Conservation (phyloP, 2,888 invertebrate species). For the Drosophila suboccidentalis region DNA sequence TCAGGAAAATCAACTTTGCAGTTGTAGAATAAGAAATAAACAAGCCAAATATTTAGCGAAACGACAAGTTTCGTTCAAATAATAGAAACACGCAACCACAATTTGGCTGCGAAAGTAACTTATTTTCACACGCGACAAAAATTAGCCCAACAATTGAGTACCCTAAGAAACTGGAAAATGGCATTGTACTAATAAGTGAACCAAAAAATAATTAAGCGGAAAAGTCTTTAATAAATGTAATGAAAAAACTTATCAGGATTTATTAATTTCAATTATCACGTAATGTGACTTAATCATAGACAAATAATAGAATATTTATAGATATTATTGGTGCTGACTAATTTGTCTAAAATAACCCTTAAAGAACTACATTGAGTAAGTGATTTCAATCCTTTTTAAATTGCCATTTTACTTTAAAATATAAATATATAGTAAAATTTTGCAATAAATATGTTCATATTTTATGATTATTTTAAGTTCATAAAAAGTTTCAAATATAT, state of each 20-base stretch:
- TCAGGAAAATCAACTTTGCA: conserved; percentile 41
- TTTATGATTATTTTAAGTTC: no score
- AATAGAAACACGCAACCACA: conserved; percentile 42
- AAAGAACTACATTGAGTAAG: not conserved
- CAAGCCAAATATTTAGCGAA: conserved; percentile 62
- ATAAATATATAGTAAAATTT: no score
- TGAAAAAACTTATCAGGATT: conserved; percentile 41
- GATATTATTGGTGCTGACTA: not conserved
- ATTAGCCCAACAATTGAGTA: conserved; percentile 53
- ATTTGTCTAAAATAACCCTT: not conserved
- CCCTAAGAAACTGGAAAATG: conserved; percentile 46
- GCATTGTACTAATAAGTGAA: conserved; percentile 7
- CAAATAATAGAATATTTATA: not conserved
- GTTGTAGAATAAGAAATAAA: conserved; percentile 56
- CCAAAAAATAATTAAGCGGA: no score
- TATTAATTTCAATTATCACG: conserved; percentile 10
- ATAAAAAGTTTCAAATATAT: no score
- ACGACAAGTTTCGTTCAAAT: conserved; percentile 45
- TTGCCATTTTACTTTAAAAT: not conserved
- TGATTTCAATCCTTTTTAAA: not conserved
- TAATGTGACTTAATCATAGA: conserved; percentile 13
- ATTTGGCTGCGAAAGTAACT: not conserved
- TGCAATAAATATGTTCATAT: no score
- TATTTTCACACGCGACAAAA: conserved; percentile 9
- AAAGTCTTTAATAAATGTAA: conserved; percentile 35